phyloP scores from a whole-genome alignment of 1,140 invertebrate species.

The Zaprionus gabonicus region DNA sequence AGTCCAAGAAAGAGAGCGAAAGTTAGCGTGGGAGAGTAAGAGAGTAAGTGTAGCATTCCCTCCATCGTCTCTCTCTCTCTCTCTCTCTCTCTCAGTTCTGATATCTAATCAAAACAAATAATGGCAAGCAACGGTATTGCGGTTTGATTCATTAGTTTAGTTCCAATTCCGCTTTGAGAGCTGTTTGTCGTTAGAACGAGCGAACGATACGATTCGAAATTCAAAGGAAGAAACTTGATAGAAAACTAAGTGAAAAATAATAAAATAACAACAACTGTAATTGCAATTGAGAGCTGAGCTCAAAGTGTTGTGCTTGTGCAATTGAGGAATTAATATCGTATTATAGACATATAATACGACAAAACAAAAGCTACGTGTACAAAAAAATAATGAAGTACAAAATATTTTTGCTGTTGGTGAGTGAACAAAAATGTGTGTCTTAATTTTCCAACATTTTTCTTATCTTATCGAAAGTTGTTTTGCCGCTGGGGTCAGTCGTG shows the following conservation, averaged over 20 bases:
- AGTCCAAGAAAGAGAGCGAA: conserved; percentile 35
- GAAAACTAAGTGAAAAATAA: neutral
- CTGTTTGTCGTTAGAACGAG: conserved; percentile 15
- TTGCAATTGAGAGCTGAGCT: conserved; percentile 1
- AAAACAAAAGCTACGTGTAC: conserved; percentile 28
- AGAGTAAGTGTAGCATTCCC: neutral
- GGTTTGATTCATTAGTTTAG: conserved; percentile 72
- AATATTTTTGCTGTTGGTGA: conserved; percentile 63
- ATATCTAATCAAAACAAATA: conserved; percentile 82
- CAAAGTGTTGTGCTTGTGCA: conserved; percentile 18
- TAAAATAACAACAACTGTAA: neutral
- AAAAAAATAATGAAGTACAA: conserved; percentile 60
- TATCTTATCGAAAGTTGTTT: conserved; percentile 71
- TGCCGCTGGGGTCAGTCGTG: conserved; percentile 21
- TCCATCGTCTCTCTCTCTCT: conserved; percentile 8
- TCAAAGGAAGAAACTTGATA: conserved; percentile 19
- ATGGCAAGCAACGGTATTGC: conserved; percentile 43
- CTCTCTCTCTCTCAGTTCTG: conserved; percentile 27
- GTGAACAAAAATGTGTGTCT: conserved; percentile 47
- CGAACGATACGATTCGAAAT: conserved; percentile 5
- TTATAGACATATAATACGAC: neutral
- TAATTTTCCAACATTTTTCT: conserved; percentile 35
- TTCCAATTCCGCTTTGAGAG: conserved; percentile 29
- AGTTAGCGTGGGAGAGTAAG: conserved; percentile 4
- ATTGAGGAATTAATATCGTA: neutral